Evolutionary conservation across 2,888 invertebrate species (phyloP).

Genomic region (Hemistola chrysoprasaria): DNA sequence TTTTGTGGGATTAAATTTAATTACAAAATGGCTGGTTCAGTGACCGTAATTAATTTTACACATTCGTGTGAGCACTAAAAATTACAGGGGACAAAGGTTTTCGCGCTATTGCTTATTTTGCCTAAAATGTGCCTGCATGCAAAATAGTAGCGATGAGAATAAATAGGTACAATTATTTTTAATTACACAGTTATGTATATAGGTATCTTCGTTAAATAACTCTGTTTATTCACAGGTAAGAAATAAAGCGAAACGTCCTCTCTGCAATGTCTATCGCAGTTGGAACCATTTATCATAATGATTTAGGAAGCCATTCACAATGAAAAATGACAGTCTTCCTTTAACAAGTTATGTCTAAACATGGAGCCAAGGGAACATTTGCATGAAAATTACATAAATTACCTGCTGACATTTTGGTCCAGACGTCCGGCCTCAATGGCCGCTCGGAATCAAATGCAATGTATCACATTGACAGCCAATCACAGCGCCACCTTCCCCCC

Average conservation of each 20-base stretch:
- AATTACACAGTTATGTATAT: too few species aligned
- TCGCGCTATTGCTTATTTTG: background rate
- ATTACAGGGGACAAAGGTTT: too few species aligned
- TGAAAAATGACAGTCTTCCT: slow-evolving; percentile 14
- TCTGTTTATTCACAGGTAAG: slow-evolving; percentile 6
- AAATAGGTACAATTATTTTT: too few species aligned
- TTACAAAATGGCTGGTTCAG: too few species aligned
- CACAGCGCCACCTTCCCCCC: slow-evolving; percentile 49
- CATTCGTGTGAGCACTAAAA: too few species aligned
- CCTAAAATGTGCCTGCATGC: background rate
- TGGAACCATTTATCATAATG: slow-evolving; percentile 17
- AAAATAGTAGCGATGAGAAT: too few species aligned
- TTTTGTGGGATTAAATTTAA: slow-evolving; percentile 16
- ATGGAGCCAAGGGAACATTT: slow-evolving; percentile 5
- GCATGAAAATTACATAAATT: slow-evolving; percentile 31
- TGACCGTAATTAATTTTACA: too few species aligned
- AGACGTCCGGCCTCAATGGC: slow-evolving; percentile 45
- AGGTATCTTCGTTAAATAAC: too few species aligned
- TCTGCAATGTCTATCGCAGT: slow-evolving; percentile 15
- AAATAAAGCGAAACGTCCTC: slow-evolving; percentile 16
- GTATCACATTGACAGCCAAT: slow-evolving; percentile 48
- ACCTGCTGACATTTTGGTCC: slow-evolving; percentile 73
- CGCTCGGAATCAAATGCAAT: slow-evolving; percentile 45
- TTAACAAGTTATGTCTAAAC: slow-evolving; percentile 14
- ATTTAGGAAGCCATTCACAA: slow-evolving; percentile 15